Conservation (phyloP, 1,140 invertebrate species). For the Helicoverpa zea region DNA sequence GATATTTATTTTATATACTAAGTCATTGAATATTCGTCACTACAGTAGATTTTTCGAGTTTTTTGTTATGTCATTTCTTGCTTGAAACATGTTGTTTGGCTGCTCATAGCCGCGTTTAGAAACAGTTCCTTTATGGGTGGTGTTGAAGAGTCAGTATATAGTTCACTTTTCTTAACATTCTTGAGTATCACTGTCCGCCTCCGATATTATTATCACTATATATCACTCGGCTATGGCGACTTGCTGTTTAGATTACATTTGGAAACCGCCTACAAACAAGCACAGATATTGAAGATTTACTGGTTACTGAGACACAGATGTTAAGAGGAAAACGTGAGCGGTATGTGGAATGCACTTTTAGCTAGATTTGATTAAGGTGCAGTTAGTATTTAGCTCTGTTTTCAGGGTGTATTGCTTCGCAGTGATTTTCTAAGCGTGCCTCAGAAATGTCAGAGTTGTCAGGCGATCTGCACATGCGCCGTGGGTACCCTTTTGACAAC, state of each 20-base stretch:
- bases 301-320: not conserved
- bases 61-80: conserved; percentile 48
- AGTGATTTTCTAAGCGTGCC: conserved; percentile 74
- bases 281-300: conserved; percentile 16
- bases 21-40: conserved; percentile 56
- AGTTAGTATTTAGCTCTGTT: conserved; percentile 61
- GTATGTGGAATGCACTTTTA: conserved; percentile 8
- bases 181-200: conserved; percentile 43
- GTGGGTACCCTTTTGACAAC: conserved; percentile 55
- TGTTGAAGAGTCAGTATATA: not conserved
- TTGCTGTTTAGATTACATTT: conserved; percentile 51
- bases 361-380: conserved; percentile 27
- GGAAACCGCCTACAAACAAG: conserved; percentile 51
- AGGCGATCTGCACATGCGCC: conserved; percentile 75
- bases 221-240: conserved; percentile 66
- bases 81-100: conserved; percentile 23
- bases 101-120: conserved; percentile 30
- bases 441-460: conserved; percentile 71
- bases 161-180: conserved; percentile 40
- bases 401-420: conserved; percentile 69
- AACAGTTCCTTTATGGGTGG: conserved; percentile 4
- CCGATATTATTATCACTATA: conserved; percentile 48
- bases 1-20: conserved; percentile 64
- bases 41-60: conserved; percentile 56
- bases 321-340: not conserved